Evolutionary conservation across 2,113 vertebrate species (phyloP).

Genomic region (Notechis scutatus): DNA sequence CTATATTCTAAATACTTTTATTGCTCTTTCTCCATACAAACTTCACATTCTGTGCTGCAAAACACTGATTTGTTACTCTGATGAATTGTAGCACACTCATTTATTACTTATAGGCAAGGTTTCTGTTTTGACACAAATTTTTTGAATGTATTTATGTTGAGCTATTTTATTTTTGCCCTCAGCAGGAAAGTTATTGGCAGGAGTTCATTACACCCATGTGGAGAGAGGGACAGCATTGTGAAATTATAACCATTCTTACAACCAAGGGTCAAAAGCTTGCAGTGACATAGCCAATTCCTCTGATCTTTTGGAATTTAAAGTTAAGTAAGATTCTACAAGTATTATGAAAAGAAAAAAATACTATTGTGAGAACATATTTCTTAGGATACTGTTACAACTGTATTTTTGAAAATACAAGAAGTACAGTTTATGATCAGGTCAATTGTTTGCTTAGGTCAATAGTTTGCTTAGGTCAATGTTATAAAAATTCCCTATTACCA

Average conservation of each 20-base stretch:
- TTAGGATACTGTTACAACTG: background rate
- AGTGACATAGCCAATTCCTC: background rate
- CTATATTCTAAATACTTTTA: background rate
- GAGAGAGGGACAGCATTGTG: background rate
- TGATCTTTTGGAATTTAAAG: background rate
- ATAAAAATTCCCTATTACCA: background rate
- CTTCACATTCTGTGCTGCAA: background rate
- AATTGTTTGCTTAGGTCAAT: background rate
- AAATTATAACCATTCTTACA: background rate
- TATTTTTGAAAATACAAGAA: background rate
- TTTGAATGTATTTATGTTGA: constrained; percentile 12
- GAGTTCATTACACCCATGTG: background rate
- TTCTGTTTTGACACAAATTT: background rate
- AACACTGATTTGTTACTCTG: background rate
- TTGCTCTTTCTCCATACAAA: background rate
- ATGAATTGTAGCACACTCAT: background rate
- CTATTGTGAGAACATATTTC: background rate
- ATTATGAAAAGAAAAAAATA: background rate
- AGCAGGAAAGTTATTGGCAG: background rate
- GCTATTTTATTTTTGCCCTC: background rate
- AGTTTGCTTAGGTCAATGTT: background rate
- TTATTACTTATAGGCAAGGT: constrained; percentile 1
- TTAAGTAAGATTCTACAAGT: background rate
- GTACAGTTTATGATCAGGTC: background rate
- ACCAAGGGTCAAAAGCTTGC: background rate